Base-by-base conservation (phyloP, 2,888 invertebrate species). In the Stictocephala bisonia region DNA sequence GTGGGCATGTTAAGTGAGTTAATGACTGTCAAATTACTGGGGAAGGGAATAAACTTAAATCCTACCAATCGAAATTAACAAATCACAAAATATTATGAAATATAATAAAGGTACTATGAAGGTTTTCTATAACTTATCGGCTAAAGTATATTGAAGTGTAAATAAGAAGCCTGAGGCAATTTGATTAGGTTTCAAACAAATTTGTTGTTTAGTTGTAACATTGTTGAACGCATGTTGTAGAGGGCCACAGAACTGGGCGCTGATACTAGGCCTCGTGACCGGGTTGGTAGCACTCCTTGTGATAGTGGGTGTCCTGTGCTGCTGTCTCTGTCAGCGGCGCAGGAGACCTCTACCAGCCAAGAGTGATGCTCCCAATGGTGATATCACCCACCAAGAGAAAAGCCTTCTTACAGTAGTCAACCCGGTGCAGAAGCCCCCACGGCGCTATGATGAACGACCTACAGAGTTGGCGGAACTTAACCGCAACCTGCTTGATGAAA, bases 391-490 rank as follows among this genome's bases (percentile, higher is more conserved):
- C 82, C 93, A 94, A 87, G 93, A 94, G 82, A 94, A 95, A 83
- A 92, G 93, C 76, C 85, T 94, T 60, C 90, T 95, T 77, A 92
- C 93, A 1, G 92, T 93, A 67, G 93, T 94, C 27, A 94, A 94
- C 84, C 94, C 94, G 0, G 91, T 94, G 18, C 91, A 92, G 73
- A 94, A 95, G 81, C 93, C 94, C 0, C 93, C 93, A 3, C 86
- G 94, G 60, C 87, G 93, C 75, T 92, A 91, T 77, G 93, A 93
- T 74, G 87, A 88, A 11, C 90, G 91, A 4, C 89, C 90, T 22
- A 93, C 93, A 4, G 94, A 94, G 84, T 91, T 93, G 85, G 92
- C 92, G 74, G 94, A 94, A 83, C 86, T 91, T 76, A 94, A 93
- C 83, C 90, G 91, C 82, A 94, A 92, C 77, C 86, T 94, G 79